Evolutionary conservation across 2,888 invertebrate genomes (phyloP).

Genomic region (Nymphalis urticae): DNA sequence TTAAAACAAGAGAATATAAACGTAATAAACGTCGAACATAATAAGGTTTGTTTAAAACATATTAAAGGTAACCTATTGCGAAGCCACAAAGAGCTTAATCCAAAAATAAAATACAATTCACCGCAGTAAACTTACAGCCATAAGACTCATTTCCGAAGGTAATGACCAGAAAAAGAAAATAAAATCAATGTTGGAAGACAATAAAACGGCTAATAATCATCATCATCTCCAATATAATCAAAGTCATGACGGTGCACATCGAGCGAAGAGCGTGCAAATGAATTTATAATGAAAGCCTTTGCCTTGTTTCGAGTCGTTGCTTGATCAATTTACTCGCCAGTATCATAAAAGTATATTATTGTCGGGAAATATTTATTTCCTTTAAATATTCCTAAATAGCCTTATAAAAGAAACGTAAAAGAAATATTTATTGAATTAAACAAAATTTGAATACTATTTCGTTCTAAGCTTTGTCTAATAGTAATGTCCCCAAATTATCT

Average conservation of each 20-base stretch:
- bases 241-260: constrained; percentile 68
- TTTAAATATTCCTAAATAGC: neutral
- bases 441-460: constrained; percentile 5
- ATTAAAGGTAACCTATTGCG: constrained; percentile 13
- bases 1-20: neutral
- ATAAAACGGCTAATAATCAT: constrained; percentile 65
- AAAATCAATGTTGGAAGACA: constrained; percentile 68
- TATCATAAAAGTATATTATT: constrained; percentile 9
- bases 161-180: constrained; percentile 54
- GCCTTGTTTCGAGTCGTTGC: constrained; percentile 32
- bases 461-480: neutral
- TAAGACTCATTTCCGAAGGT: constrained; percentile 39
- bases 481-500: constrained; percentile 27
- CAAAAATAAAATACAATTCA: constrained; percentile 24
- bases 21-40: neutral
- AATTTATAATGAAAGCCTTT: constrained; percentile 63
- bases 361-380: neutral
- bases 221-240: constrained; percentile 64
- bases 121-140: constrained; percentile 21
- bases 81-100: constrained; percentile 17
- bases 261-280: constrained; percentile 61
- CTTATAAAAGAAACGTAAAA: neutral
- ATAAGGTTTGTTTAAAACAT: constrained; percentile 16
- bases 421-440: neutral
- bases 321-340: constrained; percentile 1